phyloP scores from a whole-genome alignment of 2,113 vertebrate species.

The Falcunculus frontatus region DNA sequence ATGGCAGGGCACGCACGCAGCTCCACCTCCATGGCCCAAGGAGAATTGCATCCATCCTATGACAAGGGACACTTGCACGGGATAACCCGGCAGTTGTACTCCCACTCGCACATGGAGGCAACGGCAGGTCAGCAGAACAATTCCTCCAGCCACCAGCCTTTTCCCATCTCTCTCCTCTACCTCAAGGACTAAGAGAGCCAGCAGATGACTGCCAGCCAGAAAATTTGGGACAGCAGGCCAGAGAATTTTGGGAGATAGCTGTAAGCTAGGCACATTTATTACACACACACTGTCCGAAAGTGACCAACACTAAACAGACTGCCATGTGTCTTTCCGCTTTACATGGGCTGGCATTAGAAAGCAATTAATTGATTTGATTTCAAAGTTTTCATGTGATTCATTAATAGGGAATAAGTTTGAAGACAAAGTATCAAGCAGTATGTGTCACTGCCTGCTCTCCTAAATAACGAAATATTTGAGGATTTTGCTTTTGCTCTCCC shows the following conservation, averaged over 20 bases:
- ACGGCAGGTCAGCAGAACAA: neutral
- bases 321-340: neutral
- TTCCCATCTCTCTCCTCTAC: accelerated
- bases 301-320: neutral
- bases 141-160: neutral
- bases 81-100: accelerated
- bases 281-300: neutral
- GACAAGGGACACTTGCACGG: neutral
- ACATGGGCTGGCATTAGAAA: neutral
- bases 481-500: neutral
- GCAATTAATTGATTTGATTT: neutral
- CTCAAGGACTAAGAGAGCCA: neutral
- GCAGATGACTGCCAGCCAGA: neutral
- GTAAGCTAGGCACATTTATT: neutral
- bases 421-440: neutral
- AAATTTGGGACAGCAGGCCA: neutral
- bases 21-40: neutral
- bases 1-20: accelerated
- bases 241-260: neutral
- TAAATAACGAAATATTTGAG: neutral
- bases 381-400: neutral
- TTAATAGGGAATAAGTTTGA: neutral
- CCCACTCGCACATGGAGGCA: neutral
- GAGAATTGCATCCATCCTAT: accelerated
- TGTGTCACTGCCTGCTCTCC: neutral